phyloP scores from a whole-genome alignment of 2,797 vertebrate genomes.

The Fringilla coelebs region DNA sequence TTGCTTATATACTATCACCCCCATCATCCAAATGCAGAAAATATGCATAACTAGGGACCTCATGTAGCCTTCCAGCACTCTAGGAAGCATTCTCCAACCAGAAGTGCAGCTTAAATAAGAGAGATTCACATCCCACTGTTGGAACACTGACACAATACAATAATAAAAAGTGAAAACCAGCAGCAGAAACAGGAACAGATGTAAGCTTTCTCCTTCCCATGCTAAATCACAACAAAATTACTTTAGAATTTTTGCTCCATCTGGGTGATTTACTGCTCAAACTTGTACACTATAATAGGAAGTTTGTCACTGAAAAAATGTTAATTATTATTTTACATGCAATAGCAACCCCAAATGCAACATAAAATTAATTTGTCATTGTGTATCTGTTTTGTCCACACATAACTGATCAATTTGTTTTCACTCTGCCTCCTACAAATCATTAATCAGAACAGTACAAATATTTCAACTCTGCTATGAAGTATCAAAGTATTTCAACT shows the following conservation, averaged over 20 bases:
- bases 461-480: neutral
- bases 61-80: accelerated
- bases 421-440: neutral
- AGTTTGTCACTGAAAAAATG: neutral
- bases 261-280: neutral
- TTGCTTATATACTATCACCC: neutral
- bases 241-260: neutral
- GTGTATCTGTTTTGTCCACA: neutral
- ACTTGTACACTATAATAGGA: neutral
- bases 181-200: neutral
- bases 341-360: neutral
- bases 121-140: neutral
- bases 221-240: neutral
- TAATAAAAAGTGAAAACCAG: neutral
- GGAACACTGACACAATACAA: neutral
- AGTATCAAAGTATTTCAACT: neutral
- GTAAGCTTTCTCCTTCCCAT: neutral
- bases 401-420: accelerated
- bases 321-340: neutral
- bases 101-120: neutral
- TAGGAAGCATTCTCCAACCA: neutral
- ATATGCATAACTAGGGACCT: accelerated
- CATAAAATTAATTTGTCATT: neutral
- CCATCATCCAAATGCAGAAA: neutral
- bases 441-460: neutral